Base-by-base conservation (phyloP, 2,113 vertebrate genomes). In the Scopus umbretta region DNA sequence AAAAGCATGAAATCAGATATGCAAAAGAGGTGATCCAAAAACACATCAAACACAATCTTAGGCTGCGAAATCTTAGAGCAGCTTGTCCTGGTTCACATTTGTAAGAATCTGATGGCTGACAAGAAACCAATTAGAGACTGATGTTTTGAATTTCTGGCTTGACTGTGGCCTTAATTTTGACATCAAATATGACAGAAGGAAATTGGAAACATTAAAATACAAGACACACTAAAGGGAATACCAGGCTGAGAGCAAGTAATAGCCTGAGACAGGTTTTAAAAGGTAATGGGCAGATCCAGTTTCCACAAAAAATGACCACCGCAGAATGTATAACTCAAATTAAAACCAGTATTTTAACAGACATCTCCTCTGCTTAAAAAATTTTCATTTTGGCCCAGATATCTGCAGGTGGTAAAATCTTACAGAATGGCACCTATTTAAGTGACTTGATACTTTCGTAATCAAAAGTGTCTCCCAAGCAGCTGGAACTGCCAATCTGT, bases 1-100 rank as follows among this genome's bases (percentile, higher is more conserved):
- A 96, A 84, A 89, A 76, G 65, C 52, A 78, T 81, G 89, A 94
- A 97, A 97, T 79, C 81, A 89, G 85, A 97, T 96, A 97, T 56
- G 76, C 68, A 91, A 75, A 95, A 93, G 72, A 90, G 97, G 38
- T 78, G 90, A 97, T 79, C 83, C 96, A 80, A 90, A 90, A 96
- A 94, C 86, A 93, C 16, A 94, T 83, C 92, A 93, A 87, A 95
- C 52, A 93, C 59, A 91, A 91, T 80, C 53, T 88, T 86, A 3
- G 16, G 36, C 81, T 61, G 32, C 10, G 13, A 88, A 93, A 90
- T 76, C 72, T 86, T 94, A 74, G 91, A 70, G 59, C 68, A 88
- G 53, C 91, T 76, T 95, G 86, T 78, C 40, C 62, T 16, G 3
- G 49, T 81, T 92, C 45, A 42, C 29, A 45, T 94, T 96, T 94